A percentile compares a stretch with the other conserved stretches of the same genome.
phyloP scores from a whole-genome alignment of 2,113 vertebrate species.

The Brachypodius melanocephalos region DNA sequence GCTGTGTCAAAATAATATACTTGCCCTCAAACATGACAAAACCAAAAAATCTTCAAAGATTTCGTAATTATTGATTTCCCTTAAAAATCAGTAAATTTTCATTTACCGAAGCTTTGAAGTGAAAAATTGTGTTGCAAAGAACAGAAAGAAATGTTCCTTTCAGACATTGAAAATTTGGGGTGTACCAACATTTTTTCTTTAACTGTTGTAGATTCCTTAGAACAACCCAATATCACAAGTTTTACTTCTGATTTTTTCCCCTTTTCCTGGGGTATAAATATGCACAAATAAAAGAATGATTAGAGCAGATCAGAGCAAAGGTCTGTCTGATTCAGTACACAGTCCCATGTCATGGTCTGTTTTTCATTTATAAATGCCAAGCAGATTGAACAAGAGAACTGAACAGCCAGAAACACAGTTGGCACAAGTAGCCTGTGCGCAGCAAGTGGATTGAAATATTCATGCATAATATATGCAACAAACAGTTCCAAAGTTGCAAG shows the following conservation, averaged over 20 bases:
- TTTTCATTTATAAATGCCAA: not conserved
- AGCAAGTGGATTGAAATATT: constrained; percentile 5
- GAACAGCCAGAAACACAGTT: not conserved
- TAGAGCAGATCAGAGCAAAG: not conserved
- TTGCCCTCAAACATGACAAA: not conserved
- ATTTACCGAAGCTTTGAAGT: not conserved
- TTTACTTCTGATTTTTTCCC: not conserved
- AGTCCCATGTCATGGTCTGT: not conserved
- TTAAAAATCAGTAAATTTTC: not conserved
- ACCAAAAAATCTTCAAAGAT: not conserved
- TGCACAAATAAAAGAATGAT: not conserved
- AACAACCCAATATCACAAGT: not conserved
- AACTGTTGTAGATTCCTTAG: not conserved
- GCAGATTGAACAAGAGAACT: not conserved
- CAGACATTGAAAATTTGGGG: not conserved
- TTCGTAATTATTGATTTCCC: not conserved
- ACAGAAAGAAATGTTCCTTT: not conserved
- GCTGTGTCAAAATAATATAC: not conserved
- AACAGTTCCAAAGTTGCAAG: not conserved
- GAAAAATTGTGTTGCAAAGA: not conserved
- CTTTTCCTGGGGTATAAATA: not conserved
- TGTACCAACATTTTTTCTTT: not conserved
- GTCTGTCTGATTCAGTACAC: not conserved
- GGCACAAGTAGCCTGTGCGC: not conserved
- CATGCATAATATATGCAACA: not conserved